Percentiles rank a stretch among this genome's conserved stretches.
Evolutionary conservation across 2,888 invertebrate species (phyloP).

Genomic region (Drosophila tanythrix): DNA sequence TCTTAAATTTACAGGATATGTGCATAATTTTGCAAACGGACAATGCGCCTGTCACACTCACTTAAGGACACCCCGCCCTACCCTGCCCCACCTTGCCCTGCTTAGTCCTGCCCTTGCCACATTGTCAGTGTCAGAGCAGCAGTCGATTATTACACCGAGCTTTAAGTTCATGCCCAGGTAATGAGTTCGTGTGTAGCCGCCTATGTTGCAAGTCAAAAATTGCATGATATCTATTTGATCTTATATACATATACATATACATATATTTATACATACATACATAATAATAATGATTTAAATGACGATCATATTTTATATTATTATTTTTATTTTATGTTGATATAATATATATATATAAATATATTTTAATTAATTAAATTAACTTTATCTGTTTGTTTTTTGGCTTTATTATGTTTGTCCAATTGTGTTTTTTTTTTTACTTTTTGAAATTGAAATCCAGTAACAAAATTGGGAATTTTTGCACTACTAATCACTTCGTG

Average conservation of each 20-base stretch:
- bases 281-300: neutral
- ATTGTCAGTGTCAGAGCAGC: neutral
- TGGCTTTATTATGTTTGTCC: neutral
- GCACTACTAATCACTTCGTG: neutral
- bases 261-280: neutral
- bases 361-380: no score
- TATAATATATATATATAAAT: no score
- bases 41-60: conserved; percentile 50
- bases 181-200: neutral
- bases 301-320: neutral
- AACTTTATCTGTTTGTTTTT: neutral
- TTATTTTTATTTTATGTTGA: no score
- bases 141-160: neutral
- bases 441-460: neutral
- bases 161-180: neutral
- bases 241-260: neutral
- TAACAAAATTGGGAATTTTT: neutral
- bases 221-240: neutral
- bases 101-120: conserved; percentile 1
- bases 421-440: neutral
- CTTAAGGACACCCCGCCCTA: conserved; percentile 19
- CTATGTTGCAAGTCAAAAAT: neutral
- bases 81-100: neutral
- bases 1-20: conserved; percentile 78
- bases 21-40: conserved; percentile 68